Conservation (phyloP, 2,113 vertebrate species). For the Acanthisitta chloris region DNA sequence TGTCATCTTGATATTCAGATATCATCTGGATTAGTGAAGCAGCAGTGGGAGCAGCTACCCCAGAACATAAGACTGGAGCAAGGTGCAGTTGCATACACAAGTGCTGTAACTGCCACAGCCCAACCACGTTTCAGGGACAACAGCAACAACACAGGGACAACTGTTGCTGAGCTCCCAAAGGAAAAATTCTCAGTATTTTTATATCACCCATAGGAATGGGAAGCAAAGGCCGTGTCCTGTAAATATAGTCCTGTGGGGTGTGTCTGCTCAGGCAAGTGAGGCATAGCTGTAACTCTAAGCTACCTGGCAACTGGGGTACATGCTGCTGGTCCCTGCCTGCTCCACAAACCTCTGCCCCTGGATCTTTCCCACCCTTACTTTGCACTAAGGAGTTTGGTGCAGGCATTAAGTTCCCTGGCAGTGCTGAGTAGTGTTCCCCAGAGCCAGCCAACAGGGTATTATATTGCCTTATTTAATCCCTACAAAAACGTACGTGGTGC, state of each 20-base stretch:
- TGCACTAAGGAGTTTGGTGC: not conserved
- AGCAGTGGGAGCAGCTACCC: not conserved
- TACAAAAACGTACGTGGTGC: not conserved
- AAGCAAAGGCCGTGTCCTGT: slow-evolving; percentile 48
- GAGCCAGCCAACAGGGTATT: not conserved
- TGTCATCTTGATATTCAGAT: not conserved
- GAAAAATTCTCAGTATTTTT: slow-evolving; percentile 42
- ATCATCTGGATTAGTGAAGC: not conserved
- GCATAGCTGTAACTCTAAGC: slow-evolving; percentile 6
- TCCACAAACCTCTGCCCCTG: not conserved
- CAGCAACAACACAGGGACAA: not conserved
- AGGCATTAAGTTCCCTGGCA: not conserved
- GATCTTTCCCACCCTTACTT: not conserved
- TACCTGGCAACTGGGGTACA: not conserved
- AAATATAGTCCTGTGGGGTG: not conserved
- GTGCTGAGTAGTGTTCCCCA: not conserved
- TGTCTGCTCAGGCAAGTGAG: slow-evolving; percentile 49
- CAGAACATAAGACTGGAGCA: not conserved
- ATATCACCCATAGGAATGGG: not conserved
- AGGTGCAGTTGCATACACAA: fast-evolving
- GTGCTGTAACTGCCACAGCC: fast-evolving
- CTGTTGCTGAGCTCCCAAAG: slow-evolving; percentile 38
- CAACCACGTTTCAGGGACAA: fast-evolving
- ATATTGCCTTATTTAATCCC: not conserved
- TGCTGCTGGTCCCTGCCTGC: fast-evolving